Base-by-base conservation (phyloP, 2,888 invertebrate species). In the Epiblema foenella region DNA sequence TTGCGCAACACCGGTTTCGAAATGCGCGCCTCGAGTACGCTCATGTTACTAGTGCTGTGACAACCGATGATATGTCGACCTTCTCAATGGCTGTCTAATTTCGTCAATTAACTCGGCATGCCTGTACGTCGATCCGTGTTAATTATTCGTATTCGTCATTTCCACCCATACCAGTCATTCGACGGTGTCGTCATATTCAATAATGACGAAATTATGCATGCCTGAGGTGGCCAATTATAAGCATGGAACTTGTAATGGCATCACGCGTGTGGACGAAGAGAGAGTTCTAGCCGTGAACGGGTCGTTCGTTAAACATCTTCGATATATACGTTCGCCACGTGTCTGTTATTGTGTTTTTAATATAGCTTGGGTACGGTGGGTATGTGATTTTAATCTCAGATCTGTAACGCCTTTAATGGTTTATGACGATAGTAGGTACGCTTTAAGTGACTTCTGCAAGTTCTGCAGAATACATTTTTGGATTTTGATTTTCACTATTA, bases 1-100 rank as follows among this genome's bases (percentile, higher is more conserved):
- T 92, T 93, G 89, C 92, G 90, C 92, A 92, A 93, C 89, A 90
- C 90, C 89, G 87, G 90, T 92, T 92, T 92, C 80, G 86, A 88
- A 88, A 90, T 85, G 85, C 87, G 86, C 86, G 72, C 58, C 62
- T 60, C 70, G 60, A 66, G 54, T 54, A 71, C 66, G 51, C 49
- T 65, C 59, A 56, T 71, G 60, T 66, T 71, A 54, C 66, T 60
- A 60, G 64, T 49, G 58, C 59, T 69, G 70, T 66, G 60, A 66
- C 65, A 71, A 62, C 66, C 70, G 70, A 66, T 66, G 66, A 71
- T 56, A 71, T 60, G 68, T 62, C 62, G 70, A 33, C 60, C 71
- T 71, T 60, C 69, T 59, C 64, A 52, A 69, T 69, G 58, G 49
- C 52, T 54, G 62, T 71, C 71, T 71, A 71, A 71, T 67, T 62